Conservation (phyloP, 2,113 vertebrate species). For the Stegostoma tigrinum region DNA sequence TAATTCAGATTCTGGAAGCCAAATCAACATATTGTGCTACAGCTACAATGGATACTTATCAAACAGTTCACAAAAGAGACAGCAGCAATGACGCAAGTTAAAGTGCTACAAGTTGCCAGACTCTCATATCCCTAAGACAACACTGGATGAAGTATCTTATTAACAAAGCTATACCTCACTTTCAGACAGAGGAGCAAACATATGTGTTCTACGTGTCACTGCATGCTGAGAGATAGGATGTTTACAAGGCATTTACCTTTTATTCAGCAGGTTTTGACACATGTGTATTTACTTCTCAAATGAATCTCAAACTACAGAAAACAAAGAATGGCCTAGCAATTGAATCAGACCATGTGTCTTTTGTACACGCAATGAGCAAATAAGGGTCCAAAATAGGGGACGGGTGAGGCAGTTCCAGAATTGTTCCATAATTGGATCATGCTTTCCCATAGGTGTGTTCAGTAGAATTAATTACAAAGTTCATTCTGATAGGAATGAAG, state of each 20-base stretch:
- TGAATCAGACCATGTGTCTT: not conserved
- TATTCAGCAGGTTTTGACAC: slow-evolving; percentile 3
- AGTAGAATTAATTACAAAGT: not conserved
- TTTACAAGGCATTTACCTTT: not conserved
- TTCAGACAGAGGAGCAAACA: not conserved
- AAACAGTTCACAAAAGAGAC: not conserved
- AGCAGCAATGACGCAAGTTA: slow-evolving; percentile 16
- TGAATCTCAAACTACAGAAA: not conserved
- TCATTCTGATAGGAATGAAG: not conserved
- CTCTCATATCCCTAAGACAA: slow-evolving; percentile 34
- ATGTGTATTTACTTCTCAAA: not conserved
- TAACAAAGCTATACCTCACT: slow-evolving; percentile 28
- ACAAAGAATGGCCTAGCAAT: not conserved
- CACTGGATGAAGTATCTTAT: slow-evolving; percentile 16
- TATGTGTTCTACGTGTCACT: not conserved
- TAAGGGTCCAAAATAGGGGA: not conserved
- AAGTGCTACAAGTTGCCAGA: slow-evolving; percentile 23
- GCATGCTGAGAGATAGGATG: not conserved
- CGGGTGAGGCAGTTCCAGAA: not conserved
- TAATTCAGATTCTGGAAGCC: not conserved
- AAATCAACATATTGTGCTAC: slow-evolving; percentile 28
- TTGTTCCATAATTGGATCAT: not conserved
- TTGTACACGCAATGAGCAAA: not conserved
- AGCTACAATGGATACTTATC: slow-evolving; percentile 25
- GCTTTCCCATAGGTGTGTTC: not conserved